Percentiles rank a stretch among this genome's conserved stretches.
Conservation (phyloP, 1,140 invertebrate species). For the Rhizoglyphus robini region DNA sequence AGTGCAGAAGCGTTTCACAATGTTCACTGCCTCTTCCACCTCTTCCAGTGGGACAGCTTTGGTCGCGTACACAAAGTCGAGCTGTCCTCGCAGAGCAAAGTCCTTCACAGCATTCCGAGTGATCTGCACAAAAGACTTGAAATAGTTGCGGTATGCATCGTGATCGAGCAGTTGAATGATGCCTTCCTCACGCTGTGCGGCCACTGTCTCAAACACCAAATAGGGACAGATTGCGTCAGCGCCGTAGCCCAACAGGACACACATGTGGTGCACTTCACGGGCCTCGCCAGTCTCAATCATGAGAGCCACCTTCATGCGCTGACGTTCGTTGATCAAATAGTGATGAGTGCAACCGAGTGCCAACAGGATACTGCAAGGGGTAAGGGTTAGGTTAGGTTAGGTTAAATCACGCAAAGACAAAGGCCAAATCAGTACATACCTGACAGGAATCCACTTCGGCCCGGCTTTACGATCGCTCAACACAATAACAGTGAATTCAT, state of each 20-base stretch:
- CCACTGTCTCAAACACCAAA: conserved; percentile 81
- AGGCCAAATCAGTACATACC: conserved; percentile 30
- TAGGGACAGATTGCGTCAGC: conserved; percentile 96
- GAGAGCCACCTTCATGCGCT: conserved; percentile 87
- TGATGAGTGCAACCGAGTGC: conserved; percentile 89
- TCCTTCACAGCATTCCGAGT: conserved; percentile 68
- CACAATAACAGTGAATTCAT: conserved; percentile 71
- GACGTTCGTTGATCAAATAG: conserved; percentile 80
- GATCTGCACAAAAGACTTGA: conserved; percentile 68
- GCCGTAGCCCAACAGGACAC: conserved; percentile 86
- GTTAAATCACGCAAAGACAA: conserved; percentile 31
- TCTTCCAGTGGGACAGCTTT: conserved; percentile 59
- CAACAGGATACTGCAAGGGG: conserved; percentile 53
- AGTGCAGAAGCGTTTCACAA: conserved; percentile 77
- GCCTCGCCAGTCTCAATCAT: conserved; percentile 87
- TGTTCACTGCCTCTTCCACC: conserved; percentile 78
- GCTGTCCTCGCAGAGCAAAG: conserved; percentile 81
- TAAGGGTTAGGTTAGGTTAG: conserved; percentile 23
- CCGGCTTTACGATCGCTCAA: conserved; percentile 70
- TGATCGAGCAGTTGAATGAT: conserved; percentile 67
- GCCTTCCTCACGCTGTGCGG: conserved; percentile 60
- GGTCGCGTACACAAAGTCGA: conserved; percentile 64
- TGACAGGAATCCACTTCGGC: conserved; percentile 39
- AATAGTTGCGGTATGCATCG: conserved; percentile 65
- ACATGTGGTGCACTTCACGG: conserved; percentile 91